Evolutionary conservation across 2,113 vertebrate species (phyloP).

Genomic region (Cavia aperea): DNA sequence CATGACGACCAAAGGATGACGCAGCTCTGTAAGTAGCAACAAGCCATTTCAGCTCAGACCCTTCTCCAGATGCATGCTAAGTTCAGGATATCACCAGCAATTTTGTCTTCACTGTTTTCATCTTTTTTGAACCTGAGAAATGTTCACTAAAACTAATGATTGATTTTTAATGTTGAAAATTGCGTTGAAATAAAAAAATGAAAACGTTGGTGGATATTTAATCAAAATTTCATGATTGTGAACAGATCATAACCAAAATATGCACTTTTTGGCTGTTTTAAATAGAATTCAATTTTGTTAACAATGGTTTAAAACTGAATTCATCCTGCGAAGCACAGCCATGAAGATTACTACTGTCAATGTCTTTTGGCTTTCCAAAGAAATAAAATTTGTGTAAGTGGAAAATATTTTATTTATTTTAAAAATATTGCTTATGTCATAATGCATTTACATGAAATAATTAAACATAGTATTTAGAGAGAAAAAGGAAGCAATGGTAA

Average conservation of each 20-base stretch:
- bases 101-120: neutral
- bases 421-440: neutral
- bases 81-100: fast-evolving
- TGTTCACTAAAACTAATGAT: neutral
- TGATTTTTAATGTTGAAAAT: neutral
- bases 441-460: neutral
- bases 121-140: neutral
- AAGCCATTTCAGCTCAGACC: neutral
- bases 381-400: neutral
- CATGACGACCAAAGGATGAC: neutral
- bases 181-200: neutral
- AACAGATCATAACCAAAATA: neutral
- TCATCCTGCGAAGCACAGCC: neutral
- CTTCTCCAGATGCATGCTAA: neutral
- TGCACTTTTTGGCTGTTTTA: neutral
- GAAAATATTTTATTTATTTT: neutral
- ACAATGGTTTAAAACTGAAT: neutral
- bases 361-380: neutral
- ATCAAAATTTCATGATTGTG: neutral
- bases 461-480: neutral
- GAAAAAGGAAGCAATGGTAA: neutral
- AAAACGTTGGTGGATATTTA: neutral
- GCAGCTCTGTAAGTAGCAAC: neutral
- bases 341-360: neutral
- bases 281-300: slow-evolving; percentile 17